Evolutionary conservation across 2,113 vertebrate species (phyloP), one percentile per base, ranked within the genome.

Genomic region (Ariopsis seemanni): DNA sequence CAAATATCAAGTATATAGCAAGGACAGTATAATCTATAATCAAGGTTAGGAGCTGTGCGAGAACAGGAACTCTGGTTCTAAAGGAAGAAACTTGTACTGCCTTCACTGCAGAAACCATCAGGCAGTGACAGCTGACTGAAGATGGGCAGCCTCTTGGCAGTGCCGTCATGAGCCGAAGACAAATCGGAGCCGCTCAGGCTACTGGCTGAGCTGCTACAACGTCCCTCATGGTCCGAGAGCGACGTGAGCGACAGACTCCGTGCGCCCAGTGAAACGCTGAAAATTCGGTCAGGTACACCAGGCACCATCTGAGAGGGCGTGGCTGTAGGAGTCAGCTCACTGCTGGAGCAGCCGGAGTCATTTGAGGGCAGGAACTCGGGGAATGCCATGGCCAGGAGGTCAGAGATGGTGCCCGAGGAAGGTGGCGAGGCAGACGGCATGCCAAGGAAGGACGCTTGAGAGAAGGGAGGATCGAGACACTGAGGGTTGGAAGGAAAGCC

Each of bases 101-200:
- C 78, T 71, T 90, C 90, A 1, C 65, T 85, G 83, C 71, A 80
- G 65, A 90, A 71, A 22, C 92, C 91, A 0, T 95, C 95, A 0
- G 96, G 96, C 48, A 97, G 96, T 0, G 97, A 97, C 7, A 97
- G 94, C 77, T 96, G 96, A 87, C 97, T 97, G 94, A 97, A 98
- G 58, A 98, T 97, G 1, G 97, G 96, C 84, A 98, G 95, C 6
- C 97, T 92, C 17, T 92, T 92, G 57, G 91, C 83, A 0, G 65
- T 86, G 2, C 57, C 81, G 0, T 98, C 97, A 0, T 91, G 95
- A 20, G 92, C 92, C 0, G 95, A 96, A 0, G 95, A 95, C 0
- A 95, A 95, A 12, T 98, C 97, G 0, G 96, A 97, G 18, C 96
- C 96, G 0, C 96, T 97, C 50, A 96, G 90, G 18, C 96, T 96